Base-by-base conservation (phyloP, 2,797 vertebrate genomes). In the Gymnoscopelus braueri region DNA sequence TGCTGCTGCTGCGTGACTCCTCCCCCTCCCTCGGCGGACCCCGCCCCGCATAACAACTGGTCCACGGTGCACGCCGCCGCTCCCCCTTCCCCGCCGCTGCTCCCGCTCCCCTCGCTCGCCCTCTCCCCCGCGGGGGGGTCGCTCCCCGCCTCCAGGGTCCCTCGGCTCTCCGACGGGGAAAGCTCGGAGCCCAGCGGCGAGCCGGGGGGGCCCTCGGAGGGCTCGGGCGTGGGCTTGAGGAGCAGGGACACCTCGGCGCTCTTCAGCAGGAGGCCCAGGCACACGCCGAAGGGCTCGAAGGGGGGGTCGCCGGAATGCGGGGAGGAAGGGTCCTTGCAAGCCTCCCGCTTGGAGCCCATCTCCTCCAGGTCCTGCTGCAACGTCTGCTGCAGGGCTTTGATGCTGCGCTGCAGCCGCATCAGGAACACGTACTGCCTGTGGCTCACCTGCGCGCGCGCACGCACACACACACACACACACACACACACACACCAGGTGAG, bases 381-480 rank as follows among this genome's bases (percentile, higher is more conserved):
- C 5, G 96, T 96, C 79, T 97, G 96, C 84, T 96, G 92, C 66
- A 99, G 94, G 15, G 94, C 77, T 74, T 96, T 93, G 69, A 99
- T 93, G 57, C 96, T 96, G 47, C 97, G 95, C 69, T 98, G 98
- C 13, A 99, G 96, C 60, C 93, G 92, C 77, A 98, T 93, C 82
- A 99, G 90, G 62, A 99, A 96, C 49, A 98, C 75, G 67, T 96
- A 98, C 86, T 99, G 98, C 81, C 95, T 94, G 87, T 99, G 98
- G 93, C 96, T 98, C 87, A 98, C 94, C 92, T 93, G 74, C 50
- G 53, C 12, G 60, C n/a, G 67, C 5, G 53, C 15, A 63, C 32
- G 65, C 19, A 63, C 19, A 60, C 14, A 72, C 60, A 60, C 29
- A n/a, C 24, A 44, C 50, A 55, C 51, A 55, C 52, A 49, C 24